A percentile compares a stretch with the other conserved stretches of the same genome.
Evolutionary conservation across 2,888 invertebrate genomes (phyloP).

Genomic region (Erebia ligea): DNA sequence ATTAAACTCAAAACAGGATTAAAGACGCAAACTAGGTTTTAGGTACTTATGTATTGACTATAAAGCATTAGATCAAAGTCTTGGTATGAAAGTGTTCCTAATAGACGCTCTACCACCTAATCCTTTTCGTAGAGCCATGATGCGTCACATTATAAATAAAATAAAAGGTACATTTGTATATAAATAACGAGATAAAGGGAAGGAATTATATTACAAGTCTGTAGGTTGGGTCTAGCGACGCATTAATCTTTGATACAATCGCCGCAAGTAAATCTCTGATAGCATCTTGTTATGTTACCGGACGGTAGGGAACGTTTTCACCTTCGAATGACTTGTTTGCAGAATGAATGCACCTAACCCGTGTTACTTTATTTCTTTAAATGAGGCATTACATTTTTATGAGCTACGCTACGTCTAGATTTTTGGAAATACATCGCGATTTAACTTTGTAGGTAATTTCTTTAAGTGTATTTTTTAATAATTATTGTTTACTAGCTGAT

Average conservation of each 20-base stretch:
- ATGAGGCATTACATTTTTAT: not conserved
- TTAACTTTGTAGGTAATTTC: too few species aligned
- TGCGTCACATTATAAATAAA: slow-evolving; percentile 33
- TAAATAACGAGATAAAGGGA: slow-evolving; percentile 56
- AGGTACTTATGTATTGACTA: too few species aligned
- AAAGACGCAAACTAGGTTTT: too few species aligned
- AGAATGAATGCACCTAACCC: slow-evolving; percentile 33
- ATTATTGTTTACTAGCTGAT: too few species aligned
- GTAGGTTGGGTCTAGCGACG: slow-evolving; percentile 53
- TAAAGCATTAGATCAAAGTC: not conserved
- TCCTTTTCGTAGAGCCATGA: not conserved
- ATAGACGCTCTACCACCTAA: not conserved
- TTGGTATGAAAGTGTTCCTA: not conserved
- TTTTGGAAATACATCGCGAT: too few species aligned
- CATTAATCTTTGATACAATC: slow-evolving; percentile 81
- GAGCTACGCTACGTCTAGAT: too few species aligned
- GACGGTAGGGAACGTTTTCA: slow-evolving; percentile 48
- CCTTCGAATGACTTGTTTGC: slow-evolving; percentile 44
- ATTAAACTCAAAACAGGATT: too few species aligned
- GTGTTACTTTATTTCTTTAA: slow-evolving; percentile 26
- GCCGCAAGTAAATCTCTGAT: slow-evolving; percentile 74
- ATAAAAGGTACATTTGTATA: slow-evolving; percentile 19
- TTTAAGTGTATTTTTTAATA: too few species aligned
- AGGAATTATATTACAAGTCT: slow-evolving; percentile 62
- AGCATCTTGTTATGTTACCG: slow-evolving; percentile 71